Evolutionary conservation across 2,113 vertebrate species (phyloP), one percentile per base, ranked within the genome.

Genomic region (Sisor rabdophorus): DNA sequence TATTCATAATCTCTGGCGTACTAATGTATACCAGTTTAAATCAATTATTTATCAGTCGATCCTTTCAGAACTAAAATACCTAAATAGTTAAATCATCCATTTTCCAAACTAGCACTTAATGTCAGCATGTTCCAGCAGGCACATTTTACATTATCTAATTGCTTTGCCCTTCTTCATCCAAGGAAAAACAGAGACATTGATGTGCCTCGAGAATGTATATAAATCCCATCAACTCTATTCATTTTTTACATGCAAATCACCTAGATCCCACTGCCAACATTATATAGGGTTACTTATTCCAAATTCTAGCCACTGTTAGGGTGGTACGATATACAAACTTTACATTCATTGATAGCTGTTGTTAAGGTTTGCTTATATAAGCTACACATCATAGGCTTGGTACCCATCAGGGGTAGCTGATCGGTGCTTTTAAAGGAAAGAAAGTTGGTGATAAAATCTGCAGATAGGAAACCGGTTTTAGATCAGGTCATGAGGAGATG

Each of bases 231-330:
- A n/a, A 28, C 53, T 28, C 22, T 10, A 50, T 58, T 26, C 24
- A 53, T 30, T 58, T 73, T 58, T 70, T 30, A 79, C 61, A 56
- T 9, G 3, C 13, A 7, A 26, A 69, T 59, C 71, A 50, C 26
- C 53, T 30, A 64, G 68, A 48, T 22, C 74, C 30, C 68, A 59
- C 7, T 74, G 64, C 63, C 48, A 63, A 47, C n/a, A 81, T 65
- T 69, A 73, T 53, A 58, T 48, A 40, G 50, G 16, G 16, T 10
- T 11, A 5, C 0, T 54, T 54, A 54, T 67, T 80, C 36, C 44
- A 58, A 36, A 64, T 22, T 59, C 16, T 56, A 56, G 36, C 40
- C 59, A 71, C 26, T 60, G 44, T 40, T n/a, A 63, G 11, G 11
- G 71, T 52, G 10, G 9, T 17, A 26, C n/a, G 11, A 24, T 20